Evolutionary conservation across 2,113 vertebrate genomes (phyloP).

Genomic region (Perca fluviatilis): DNA sequence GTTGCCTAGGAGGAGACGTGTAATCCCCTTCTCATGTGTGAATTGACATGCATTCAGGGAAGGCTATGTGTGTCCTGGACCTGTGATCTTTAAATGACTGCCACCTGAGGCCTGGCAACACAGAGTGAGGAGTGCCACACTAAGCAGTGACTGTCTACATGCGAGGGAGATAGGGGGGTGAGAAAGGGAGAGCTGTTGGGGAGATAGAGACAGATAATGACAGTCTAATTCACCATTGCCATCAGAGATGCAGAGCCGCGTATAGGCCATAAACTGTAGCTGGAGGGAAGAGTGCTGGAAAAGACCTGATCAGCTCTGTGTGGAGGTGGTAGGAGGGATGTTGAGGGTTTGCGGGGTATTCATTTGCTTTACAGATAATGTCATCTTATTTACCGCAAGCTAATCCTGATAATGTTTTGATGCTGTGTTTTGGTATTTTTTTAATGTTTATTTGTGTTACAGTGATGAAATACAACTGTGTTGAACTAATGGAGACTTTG

Average conservation of each 20-base stretch:
- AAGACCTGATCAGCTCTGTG: slow-evolving; percentile 64
- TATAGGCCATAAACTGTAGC: slow-evolving; percentile 67
- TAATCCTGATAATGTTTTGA: slow-evolving; percentile 67
- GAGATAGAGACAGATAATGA: slow-evolving; percentile 74
- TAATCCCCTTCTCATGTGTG: slow-evolving; percentile 83
- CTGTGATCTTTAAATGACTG: slow-evolving; percentile 88
- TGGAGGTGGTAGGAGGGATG: slow-evolving; percentile 70
- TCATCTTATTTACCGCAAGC: slow-evolving; percentile 57
- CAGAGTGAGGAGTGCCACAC: slow-evolving; percentile 67
- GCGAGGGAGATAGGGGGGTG: slow-evolving; percentile 38
- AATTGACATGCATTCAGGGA: slow-evolving; percentile 83
- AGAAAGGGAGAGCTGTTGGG: slow-evolving; percentile 53
- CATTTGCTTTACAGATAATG: slow-evolving; percentile 73
- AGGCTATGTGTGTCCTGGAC: slow-evolving; percentile 77
- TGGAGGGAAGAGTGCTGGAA: slow-evolving; percentile 68
- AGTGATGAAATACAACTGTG: slow-evolving; percentile 39
- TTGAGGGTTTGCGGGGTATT: slow-evolving; percentile 59
- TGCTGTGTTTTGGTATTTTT: slow-evolving; percentile 57
- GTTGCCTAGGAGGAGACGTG: slow-evolving; percentile 77
- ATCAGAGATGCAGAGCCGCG: slow-evolving; percentile 60
- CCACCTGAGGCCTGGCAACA: slow-evolving; percentile 83
- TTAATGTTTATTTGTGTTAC: slow-evolving; percentile 42
- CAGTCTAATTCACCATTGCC: slow-evolving; percentile 71
- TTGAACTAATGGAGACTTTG: slow-evolving; percentile 7
- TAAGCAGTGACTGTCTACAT: slow-evolving; percentile 60